These are phyloP conservation scores for Diaprepes abbreviatus DNA, from an alignment of 2,888 invertebrate species.

Conservation along the genomic window DNA sequence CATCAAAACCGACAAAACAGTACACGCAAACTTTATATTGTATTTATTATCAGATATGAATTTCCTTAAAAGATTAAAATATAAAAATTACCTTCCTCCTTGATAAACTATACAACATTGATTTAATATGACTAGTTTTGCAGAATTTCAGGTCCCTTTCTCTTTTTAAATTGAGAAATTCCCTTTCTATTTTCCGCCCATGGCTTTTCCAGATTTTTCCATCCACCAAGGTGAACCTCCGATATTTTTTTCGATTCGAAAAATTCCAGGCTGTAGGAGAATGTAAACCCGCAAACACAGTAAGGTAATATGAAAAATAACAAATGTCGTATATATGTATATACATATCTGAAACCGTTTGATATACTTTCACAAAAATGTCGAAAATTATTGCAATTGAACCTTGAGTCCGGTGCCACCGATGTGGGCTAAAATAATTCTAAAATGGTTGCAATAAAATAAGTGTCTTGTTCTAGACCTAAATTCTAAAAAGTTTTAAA, in stretches of 20 bases:
- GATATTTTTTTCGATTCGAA: constrained; percentile 25
- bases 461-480: constrained; percentile 48
- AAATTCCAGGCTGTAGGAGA: constrained; percentile 23
- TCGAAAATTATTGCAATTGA: constrained; percentile 50
- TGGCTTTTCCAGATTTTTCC: constrained; percentile 42
- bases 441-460: constrained; percentile 38
- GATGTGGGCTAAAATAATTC: constrained; percentile 50
- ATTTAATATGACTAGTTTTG: too few relatives aligned
- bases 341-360: constrained; percentile 43
- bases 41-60: too few relatives aligned
- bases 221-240: constrained; percentile 36
- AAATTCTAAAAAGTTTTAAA: constrained; percentile 43
- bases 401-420: constrained; percentile 45
- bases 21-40: too few relatives aligned
- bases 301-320: constrained; percentile 33
- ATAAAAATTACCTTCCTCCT: too few relatives aligned
- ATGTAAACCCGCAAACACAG: constrained; percentile 28
- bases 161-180: constrained; percentile 19
- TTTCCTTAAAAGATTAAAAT: too few relatives aligned
- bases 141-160: constrained; percentile 26
- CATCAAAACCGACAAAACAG: too few relatives aligned
- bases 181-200: constrained; percentile 44
- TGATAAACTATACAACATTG: too few relatives aligned
- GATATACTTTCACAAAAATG: constrained; percentile 52
- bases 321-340: constrained; percentile 41